Conservation (phyloP, 2,888 invertebrate genomes). For the Eupithecia pulchellata region DNA sequence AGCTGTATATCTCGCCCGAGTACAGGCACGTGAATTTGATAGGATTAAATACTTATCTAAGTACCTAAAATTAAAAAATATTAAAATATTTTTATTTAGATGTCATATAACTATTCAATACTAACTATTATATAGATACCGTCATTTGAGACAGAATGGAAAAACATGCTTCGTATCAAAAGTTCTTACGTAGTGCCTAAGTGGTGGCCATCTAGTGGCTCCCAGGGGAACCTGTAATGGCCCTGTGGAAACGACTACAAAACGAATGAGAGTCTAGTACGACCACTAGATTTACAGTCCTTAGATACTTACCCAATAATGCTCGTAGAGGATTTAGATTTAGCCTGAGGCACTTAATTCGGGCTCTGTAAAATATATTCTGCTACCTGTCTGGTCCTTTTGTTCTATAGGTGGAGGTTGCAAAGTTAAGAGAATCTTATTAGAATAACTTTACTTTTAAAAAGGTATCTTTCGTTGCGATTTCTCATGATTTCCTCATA, state of each 20-base stretch:
- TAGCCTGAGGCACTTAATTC: constrained; percentile 26
- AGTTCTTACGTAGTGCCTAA: constrained; percentile 45
- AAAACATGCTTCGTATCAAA: constrained; percentile 21
- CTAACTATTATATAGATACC: background rate
- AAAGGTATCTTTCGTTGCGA: background rate
- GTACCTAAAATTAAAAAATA: too few species aligned
- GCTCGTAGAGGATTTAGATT: constrained; percentile 56
- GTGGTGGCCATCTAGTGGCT: constrained; percentile 62
- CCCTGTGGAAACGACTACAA: constrained; percentile 70
- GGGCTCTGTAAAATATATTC: background rate
- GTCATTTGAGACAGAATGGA: background rate
- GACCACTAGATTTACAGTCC: constrained; percentile 73
- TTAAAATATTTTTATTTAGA: too few species aligned
- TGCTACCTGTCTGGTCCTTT: background rate
- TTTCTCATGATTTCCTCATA: background rate
- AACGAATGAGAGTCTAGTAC: constrained; percentile 70
- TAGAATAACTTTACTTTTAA: background rate
- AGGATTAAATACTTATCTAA: too few species aligned
- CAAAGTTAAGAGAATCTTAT: background rate
- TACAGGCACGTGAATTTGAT: too few species aligned
- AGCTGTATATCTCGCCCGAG: too few species aligned
- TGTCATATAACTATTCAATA: too few species aligned
- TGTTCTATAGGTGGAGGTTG: background rate
- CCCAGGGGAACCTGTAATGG: constrained; percentile 73
- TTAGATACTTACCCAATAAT: constrained; percentile 61